Percentiles rank a stretch among this genome's conserved stretches.
Evolutionary conservation across 2,888 invertebrate genomes (phyloP).

Genomic region (Gari tellinella): DNA sequence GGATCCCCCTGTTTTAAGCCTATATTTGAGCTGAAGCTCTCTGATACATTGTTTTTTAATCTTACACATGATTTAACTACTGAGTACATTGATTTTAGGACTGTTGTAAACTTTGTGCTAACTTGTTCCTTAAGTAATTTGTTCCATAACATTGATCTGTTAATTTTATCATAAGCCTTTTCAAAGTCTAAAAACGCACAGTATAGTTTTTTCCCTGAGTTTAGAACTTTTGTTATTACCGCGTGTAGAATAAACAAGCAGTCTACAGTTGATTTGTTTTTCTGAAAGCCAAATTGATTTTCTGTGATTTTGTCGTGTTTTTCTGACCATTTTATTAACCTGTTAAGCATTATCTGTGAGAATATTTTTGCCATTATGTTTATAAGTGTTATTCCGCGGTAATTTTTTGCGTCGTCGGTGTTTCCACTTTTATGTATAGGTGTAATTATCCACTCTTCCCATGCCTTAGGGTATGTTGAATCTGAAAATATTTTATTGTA

Average conservation of each 20-base stretch:
- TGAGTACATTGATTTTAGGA: conserved; percentile 9
- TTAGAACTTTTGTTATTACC: conserved; percentile 26
- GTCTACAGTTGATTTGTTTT: conserved; percentile 21
- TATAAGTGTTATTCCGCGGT: conserved; percentile 26
- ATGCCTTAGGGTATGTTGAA: too few species aligned
- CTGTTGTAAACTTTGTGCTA: conserved; percentile 9
- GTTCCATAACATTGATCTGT: conserved; percentile 17
- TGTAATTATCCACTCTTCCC: conserved; percentile 17
- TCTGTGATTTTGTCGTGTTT: conserved; percentile 23
- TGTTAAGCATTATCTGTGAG: background rate
- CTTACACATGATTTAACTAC: background rate
- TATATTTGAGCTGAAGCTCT: conserved; percentile 1
- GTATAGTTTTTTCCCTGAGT: conserved; percentile 21
- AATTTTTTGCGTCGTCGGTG: too few species aligned
- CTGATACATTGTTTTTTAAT: background rate
- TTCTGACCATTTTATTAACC: conserved; percentile 22
- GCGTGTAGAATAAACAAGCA: too few species aligned
- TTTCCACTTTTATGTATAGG: conserved; percentile 34
- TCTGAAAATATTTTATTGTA: too few species aligned
- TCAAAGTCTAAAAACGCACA: too few species aligned
- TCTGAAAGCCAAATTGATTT: too few species aligned
- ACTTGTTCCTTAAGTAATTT: conserved; percentile 4
- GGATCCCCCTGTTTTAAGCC: conserved; percentile 1
- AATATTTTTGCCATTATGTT: conserved; percentile 28
- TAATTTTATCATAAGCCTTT: conserved; percentile 30